Percentiles rank a stretch among this genome's conserved stretches.
phyloP scores from a whole-genome alignment of 1,140 invertebrate genomes.

The Nylanderia fulva region DNA sequence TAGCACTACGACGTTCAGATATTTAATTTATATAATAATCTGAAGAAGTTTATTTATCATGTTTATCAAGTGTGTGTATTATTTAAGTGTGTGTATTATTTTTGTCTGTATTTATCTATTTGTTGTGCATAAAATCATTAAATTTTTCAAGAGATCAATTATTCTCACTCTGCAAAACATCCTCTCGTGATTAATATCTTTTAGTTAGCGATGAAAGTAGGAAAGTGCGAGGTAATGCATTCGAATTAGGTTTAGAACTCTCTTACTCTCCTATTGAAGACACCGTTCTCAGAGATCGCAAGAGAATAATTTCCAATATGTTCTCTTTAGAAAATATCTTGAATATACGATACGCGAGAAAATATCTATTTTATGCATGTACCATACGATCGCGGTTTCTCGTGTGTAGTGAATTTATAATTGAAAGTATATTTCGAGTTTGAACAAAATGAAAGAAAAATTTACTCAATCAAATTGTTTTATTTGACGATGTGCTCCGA shows the following conservation, averaged over 20 bases:
- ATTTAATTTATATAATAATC: neutral
- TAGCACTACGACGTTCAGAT: neutral
- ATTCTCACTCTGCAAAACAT: neutral
- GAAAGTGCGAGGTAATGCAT: slow-evolving; percentile 47
- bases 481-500: too few relatives aligned
- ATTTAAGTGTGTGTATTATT: neutral
- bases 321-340: neutral
- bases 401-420: too few relatives aligned
- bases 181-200: slow-evolving; percentile 32
- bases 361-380: too few relatives aligned
- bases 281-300: neutral
- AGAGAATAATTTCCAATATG: slow-evolving; percentile 47
- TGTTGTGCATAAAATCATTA: neutral
- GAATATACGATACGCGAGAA: neutral
- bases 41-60: neutral
- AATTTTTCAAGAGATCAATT: neutral
- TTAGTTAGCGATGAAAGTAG: slow-evolving; percentile 42
- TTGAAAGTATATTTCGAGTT: neutral
- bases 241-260: slow-evolving; percentile 53
- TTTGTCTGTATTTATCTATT: neutral
- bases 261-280: slow-evolving; percentile 44
- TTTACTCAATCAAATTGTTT: neutral
- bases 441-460: neutral
- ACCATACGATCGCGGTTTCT: neutral
- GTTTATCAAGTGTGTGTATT: neutral